Evolutionary conservation across 2,113 vertebrate genomes (phyloP).

Genomic region (Ancistrus triradiatus): DNA sequence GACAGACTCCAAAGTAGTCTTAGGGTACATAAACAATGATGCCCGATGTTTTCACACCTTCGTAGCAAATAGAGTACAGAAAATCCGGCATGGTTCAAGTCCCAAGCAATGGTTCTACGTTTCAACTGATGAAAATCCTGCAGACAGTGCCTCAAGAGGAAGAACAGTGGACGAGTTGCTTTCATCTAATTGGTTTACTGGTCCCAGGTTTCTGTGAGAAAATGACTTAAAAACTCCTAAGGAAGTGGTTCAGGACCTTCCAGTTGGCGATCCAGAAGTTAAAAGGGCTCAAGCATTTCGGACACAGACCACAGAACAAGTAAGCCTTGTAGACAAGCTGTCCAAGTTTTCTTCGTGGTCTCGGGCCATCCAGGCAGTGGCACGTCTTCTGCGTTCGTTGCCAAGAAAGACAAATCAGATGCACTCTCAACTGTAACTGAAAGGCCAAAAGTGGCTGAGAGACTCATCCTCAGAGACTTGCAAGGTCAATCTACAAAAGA

Average conservation of each 20-base stretch:
- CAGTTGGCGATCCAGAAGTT: slow-evolving; percentile 11
- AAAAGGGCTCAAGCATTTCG: neutral
- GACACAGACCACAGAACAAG: neutral
- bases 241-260: neutral
- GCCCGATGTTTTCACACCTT: slow-evolving; percentile 20
- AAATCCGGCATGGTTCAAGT: neutral
- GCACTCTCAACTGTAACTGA: slow-evolving; percentile 1
- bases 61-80: slow-evolving; percentile 16
- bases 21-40: slow-evolving; percentile 16
- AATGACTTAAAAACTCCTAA: neutral
- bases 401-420: slow-evolving; percentile 9
- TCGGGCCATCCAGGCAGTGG: neutral
- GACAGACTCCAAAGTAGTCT: slow-evolving; percentile 24
- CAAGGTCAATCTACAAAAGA: slow-evolving; percentile 1
- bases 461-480: slow-evolving; percentile 1
- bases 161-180: neutral
- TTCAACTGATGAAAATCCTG: slow-evolving; percentile 8
- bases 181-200: slow-evolving; percentile 14
- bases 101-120: slow-evolving; percentile 22
- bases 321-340: slow-evolving; percentile 2
- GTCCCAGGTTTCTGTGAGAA: too few relatives aligned
- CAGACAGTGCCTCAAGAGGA: neutral
- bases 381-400: neutral
- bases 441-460: neutral
- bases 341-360: slow-evolving; percentile 28